Evolutionary conservation across 2,888 invertebrate genomes (phyloP), one percentile per base, ranked within the genome.

Genomic region (Synanthedon vespiformis): DNA sequence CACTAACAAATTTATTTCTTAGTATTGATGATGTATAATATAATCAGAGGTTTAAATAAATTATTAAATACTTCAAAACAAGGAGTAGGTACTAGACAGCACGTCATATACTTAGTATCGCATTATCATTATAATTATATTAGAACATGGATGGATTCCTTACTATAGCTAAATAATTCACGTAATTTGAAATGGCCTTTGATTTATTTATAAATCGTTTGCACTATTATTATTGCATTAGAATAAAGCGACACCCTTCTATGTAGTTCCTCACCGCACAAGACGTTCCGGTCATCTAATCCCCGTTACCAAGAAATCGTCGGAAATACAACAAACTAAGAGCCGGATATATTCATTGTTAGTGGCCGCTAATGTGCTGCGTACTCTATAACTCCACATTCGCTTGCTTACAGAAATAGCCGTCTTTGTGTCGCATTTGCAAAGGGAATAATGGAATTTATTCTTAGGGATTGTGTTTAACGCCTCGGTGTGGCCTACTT

Each of bases 381-480:
- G 82, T 83, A 79, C 77, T 66, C 72, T 72, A 74, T 71, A 78
- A 79, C 77, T 66, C 72, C 72, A 74, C 71, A 78, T 81, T 80
- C 79, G 70, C 63, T 65, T 60, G 61, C 61, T 62, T 61, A 69
- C 73, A 72, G 72, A 77, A 75, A 75, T 74, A 74, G 63, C 63
- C 56, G 64, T 64, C 67, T 76, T 78, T 78, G 77, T 77, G 14
- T 44, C 34, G 34, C 34, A 2, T 44, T 44, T 44, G 44, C 44
- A 44, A 13, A 44, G 8, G 44, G 44, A 44, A 44, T 44, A 13
- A 13, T 44, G 13, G 44, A 13, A 44, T 14, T n/a, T 44, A 44
- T 44, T 44, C n/a, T 22, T 22, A 44, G 8, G 44, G 44, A 44
- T 5, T 48, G 6, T 40, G 49, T 49, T 44, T 14, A 50, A 53